Conservation (phyloP, 1,140 invertebrate genomes). For the Heliconius melpomene region DNA sequence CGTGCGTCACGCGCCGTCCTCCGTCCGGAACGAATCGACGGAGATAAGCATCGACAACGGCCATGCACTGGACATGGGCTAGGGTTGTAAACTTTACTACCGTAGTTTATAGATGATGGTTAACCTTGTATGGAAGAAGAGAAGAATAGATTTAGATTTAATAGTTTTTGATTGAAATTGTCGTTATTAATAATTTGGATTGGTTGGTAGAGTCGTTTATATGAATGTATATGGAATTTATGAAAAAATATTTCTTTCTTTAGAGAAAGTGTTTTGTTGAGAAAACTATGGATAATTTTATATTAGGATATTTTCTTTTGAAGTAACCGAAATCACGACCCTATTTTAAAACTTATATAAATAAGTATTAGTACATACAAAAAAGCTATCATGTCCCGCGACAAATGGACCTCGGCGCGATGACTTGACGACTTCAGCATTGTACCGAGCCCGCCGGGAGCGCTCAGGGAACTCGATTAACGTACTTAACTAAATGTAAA, state of each 20-base stretch:
- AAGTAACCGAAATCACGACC: constrained; percentile 1
- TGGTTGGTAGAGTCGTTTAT: neutral
- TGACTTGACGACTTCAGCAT: constrained; percentile 55
- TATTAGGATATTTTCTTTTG: neutral
- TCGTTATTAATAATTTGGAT: neutral
- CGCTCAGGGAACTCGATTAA: constrained; percentile 38
- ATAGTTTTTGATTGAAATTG: neutral
- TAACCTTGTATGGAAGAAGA: neutral
- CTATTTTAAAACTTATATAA: constrained; percentile 19
- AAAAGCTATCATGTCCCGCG: constrained; percentile 48
- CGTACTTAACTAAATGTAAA: constrained; percentile 32
- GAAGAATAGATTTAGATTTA: no score
- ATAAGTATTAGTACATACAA: constrained; percentile 35
- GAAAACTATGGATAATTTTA: neutral
- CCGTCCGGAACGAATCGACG: constrained; percentile 65
- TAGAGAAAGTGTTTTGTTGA: neutral
- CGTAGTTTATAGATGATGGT: constrained; percentile 9
- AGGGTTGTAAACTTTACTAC: constrained; percentile 45
- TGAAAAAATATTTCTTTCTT: neutral
- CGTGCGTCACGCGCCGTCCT: constrained; percentile 65
- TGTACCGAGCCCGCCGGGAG: constrained; percentile 43
- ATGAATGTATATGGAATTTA: neutral
- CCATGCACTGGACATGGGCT: constrained; percentile 46
- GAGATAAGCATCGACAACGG: constrained; percentile 66
- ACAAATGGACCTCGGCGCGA: constrained; percentile 58